Conservation (phyloP, 2,113 vertebrate genomes). For the Daboia siamensis region DNA sequence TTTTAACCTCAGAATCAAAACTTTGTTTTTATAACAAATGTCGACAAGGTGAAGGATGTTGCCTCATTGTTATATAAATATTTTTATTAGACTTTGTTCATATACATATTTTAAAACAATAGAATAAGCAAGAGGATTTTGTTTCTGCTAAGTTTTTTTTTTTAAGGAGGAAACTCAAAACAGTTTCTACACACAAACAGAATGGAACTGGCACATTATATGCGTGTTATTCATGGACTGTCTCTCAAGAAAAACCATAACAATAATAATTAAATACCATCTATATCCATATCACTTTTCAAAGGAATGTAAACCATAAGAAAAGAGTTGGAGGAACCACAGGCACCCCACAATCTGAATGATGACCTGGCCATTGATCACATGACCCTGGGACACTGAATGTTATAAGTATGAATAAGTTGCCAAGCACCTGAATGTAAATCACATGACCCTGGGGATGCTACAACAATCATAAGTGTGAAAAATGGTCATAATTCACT, state of each 20-base stretch:
- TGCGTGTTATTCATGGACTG: neutral
- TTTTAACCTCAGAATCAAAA: slow-evolving; percentile 15
- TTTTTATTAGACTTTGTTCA: neutral
- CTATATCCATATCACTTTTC: neutral
- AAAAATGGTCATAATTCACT: no score
- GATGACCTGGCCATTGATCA: no score
- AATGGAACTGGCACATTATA: neutral
- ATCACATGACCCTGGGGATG: no score
- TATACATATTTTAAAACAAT: neutral
- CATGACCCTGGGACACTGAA: no score
- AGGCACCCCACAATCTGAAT: no score
- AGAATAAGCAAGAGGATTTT: neutral
- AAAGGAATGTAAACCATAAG: neutral
- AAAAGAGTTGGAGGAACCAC: neutral
- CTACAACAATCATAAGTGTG: no score
- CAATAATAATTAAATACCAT: neutral
- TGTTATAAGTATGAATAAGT: no score
- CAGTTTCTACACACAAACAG: slow-evolving; percentile 5
- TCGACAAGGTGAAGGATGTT: slow-evolving; percentile 10
- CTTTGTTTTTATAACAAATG: slow-evolving; percentile 1
- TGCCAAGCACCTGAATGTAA: no score
- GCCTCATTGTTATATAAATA: neutral
- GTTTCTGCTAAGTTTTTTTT: neutral
- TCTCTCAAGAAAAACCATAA: neutral
- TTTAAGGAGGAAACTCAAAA: neutral